Conservation (phyloP, 2,113 vertebrate genomes). For the Felis catus region DNA sequence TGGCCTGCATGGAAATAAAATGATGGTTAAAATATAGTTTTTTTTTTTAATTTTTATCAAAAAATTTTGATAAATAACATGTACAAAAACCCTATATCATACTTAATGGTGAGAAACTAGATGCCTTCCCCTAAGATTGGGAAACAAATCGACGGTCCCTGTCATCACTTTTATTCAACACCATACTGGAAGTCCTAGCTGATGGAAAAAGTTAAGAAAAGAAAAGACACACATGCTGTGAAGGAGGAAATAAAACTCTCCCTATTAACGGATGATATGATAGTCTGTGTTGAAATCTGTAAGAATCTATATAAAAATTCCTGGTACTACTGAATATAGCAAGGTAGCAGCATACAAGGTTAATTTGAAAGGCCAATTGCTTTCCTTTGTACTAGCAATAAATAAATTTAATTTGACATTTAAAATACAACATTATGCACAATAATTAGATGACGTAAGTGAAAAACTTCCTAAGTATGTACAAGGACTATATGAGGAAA, state of each 20-base stretch:
- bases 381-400: neutral
- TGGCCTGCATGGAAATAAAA: conserved; percentile 79
- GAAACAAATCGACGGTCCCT: neutral
- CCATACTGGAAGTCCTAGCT: neutral
- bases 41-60: neutral
- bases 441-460: neutral
- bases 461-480: neutral
- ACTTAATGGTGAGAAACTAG: neutral
- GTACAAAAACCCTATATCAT: neutral
- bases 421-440: neutral
- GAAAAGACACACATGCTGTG: neutral
- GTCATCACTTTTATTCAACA: neutral
- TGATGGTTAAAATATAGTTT: conserved; percentile 54
- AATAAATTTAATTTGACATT: neutral
- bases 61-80: neutral
- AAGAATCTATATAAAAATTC: neutral
- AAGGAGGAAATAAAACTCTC: neutral
- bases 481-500: neutral
- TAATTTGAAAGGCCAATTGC: neutral
- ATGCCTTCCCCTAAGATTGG: neutral
- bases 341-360: neutral
- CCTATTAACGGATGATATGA: neutral
- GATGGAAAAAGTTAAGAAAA: neutral
- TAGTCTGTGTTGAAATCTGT: neutral
- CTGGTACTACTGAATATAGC: neutral